Percentiles rank a stretch among this genome's conserved stretches.
These are phyloP conservation scores for Xenopus borealis DNA, from an alignment of 2,113 vertebrate species.

Conservation along the genomic window DNA sequence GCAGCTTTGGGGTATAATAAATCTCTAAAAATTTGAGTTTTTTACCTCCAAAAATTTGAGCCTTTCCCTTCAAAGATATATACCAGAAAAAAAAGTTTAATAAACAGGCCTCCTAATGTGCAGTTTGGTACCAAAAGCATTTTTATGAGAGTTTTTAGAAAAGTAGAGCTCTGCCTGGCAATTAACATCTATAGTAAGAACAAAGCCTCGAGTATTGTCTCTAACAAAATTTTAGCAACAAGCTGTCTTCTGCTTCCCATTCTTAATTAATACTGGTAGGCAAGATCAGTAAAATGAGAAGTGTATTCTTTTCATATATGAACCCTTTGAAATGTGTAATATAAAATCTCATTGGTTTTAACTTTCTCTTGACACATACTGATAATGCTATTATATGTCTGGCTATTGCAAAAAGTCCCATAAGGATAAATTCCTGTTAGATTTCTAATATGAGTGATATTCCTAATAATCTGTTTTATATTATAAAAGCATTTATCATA, in stretches of 20 bases:
- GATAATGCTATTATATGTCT: constrained; percentile 39
- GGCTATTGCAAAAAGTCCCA: constrained; percentile 31
- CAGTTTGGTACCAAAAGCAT: too few relatives aligned
- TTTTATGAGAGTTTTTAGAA: too few relatives aligned
- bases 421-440: constrained; percentile 26
- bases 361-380: constrained; percentile 40
- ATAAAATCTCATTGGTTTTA: constrained; percentile 31
- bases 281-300: constrained; percentile 2
- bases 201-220: background rate
- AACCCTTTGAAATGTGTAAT: constrained; percentile 31
- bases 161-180: too few relatives aligned
- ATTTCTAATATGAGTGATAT: constrained; percentile 46
- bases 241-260: background rate
- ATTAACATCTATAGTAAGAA: too few relatives aligned
- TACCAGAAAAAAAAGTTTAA: too few relatives aligned
- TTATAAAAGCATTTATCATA: constrained; percentile 46
- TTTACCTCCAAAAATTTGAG: too few relatives aligned
- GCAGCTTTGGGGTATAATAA: too few relatives aligned
- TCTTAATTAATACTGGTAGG: constrained; percentile 15
- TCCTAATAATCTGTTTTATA: constrained; percentile 48
- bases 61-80: too few relatives aligned
- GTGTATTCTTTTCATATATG: constrained; percentile 21
- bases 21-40: too few relatives aligned
- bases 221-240: background rate
- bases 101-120: too few relatives aligned